Evolutionary conservation across 2,797 vertebrate species (phyloP).

Genomic region (Aphelocoma californica): DNA sequence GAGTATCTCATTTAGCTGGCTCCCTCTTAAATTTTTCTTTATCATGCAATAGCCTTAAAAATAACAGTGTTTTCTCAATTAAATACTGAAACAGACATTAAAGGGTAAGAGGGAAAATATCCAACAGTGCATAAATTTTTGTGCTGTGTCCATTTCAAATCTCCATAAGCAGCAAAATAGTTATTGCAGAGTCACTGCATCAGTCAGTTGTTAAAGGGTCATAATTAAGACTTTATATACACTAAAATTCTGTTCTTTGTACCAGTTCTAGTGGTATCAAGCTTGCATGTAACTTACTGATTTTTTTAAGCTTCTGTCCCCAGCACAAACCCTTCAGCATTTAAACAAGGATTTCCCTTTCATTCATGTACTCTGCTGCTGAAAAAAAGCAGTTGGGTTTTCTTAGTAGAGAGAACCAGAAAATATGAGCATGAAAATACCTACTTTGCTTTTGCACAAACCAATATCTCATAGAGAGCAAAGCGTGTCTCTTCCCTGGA

Average conservation of each 20-base stretch:
- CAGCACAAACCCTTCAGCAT: background rate
- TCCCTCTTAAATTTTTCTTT: background rate
- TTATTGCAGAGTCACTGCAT: background rate
- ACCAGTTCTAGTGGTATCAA: background rate
- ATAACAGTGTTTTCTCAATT: background rate
- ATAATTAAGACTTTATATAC: background rate
- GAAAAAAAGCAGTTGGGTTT: background rate
- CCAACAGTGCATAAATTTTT: background rate
- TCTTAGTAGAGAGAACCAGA: background rate
- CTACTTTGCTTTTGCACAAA: background rate
- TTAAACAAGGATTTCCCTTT: background rate
- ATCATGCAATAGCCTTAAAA: background rate
- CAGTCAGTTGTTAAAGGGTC: background rate
- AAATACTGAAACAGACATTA: background rate
- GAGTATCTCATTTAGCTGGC: fast-evolving
- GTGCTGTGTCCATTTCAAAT: background rate
- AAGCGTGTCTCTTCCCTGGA: background rate
- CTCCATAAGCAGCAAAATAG: background rate
- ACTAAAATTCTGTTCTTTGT: background rate
- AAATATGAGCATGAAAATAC: background rate
- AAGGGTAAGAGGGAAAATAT: background rate
- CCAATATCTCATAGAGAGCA: background rate
- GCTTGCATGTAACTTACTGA: background rate
- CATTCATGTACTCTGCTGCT: background rate
- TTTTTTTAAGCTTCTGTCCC: background rate